Conservation (phyloP, 1,140 invertebrate species). For the Zaprionus tsacasi region DNA sequence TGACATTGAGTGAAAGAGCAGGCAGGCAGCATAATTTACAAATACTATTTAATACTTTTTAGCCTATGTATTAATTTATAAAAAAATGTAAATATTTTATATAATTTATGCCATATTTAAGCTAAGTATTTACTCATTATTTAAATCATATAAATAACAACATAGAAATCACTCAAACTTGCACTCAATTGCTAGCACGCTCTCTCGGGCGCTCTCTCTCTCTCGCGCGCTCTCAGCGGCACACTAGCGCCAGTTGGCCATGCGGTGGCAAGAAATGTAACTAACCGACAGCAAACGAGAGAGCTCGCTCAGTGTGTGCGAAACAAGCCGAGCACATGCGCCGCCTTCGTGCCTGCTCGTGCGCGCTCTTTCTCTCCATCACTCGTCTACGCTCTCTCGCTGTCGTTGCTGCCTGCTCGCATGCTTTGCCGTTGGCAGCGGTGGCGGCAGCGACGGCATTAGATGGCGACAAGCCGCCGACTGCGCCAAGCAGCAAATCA, state of each 20-base stretch:
- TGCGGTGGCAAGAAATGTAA: constrained; percentile 43
- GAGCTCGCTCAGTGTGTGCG: constrained; percentile 19
- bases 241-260: constrained; percentile 53
- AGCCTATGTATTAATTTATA: neutral
- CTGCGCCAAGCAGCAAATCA: constrained; percentile 40
- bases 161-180: neutral
- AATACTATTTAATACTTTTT: neutral
- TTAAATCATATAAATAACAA: neutral
- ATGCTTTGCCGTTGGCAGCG: neutral
- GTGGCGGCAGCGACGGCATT: constrained; percentile 5
- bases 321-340: constrained; percentile 37
- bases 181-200: constrained; percentile 18
- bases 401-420: neutral
- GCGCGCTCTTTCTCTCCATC: constrained; percentile 2
- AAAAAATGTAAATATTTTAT: neutral
- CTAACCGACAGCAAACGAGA: constrained; percentile 25
- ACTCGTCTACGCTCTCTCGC: neutral
- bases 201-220: constrained; percentile 26
- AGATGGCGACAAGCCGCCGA: constrained; percentile 26
- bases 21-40: neutral
- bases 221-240: constrained; percentile 3
- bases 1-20: constrained; percentile 44
- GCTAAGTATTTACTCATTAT: neutral
- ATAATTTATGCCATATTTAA: neutral
- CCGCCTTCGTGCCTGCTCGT: constrained; percentile 26